Conservation (phyloP, 2,888 invertebrate species). For the Cantharis flavilabris region DNA sequence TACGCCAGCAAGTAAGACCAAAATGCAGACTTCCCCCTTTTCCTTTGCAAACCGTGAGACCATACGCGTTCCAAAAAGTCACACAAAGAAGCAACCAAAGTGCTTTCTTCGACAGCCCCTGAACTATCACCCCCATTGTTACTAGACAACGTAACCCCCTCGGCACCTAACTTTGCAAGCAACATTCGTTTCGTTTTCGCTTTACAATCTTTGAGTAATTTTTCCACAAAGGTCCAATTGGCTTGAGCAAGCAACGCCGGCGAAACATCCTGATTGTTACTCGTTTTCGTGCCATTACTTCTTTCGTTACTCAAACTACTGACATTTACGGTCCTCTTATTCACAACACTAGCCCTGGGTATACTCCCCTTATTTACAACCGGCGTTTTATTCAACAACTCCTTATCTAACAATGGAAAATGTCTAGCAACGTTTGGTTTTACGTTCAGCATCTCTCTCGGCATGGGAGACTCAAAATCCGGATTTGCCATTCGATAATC, state of each 20-base stretch:
- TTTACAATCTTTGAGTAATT: slow-evolving; percentile 92
- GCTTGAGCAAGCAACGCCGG: slow-evolving; percentile 93
- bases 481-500: slow-evolving; percentile 70
- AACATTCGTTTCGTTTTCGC: slow-evolving; percentile 97
- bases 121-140: slow-evolving; percentile 75
- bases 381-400: slow-evolving; percentile 75
- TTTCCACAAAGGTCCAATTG: slow-evolving; percentile 98
- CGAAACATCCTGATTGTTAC: slow-evolving; percentile 65
- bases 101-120: slow-evolving; percentile 91
- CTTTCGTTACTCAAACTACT: slow-evolving; percentile 36
- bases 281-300: slow-evolving; percentile 26
- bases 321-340: slow-evolving; percentile 44
- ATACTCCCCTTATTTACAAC: slow-evolving; percentile 57
- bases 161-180: slow-evolving; percentile 97
- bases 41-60: slow-evolving; percentile 95
- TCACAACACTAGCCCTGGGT: slow-evolving; percentile 51
- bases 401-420: slow-evolving; percentile 83
- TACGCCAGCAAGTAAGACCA: slow-evolving; percentile 95
- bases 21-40: slow-evolving; percentile 95
- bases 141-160: slow-evolving; percentile 88
- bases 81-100: slow-evolving; percentile 96
- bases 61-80: slow-evolving; percentile 96
- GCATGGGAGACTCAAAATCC: slow-evolving; percentile 82
- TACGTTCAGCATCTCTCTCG: slow-evolving; percentile 77
- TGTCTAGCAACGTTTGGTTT: slow-evolving; percentile 65